Conservation (phyloP, 2,113 vertebrate species). For the Ceyx margarethae region DNA sequence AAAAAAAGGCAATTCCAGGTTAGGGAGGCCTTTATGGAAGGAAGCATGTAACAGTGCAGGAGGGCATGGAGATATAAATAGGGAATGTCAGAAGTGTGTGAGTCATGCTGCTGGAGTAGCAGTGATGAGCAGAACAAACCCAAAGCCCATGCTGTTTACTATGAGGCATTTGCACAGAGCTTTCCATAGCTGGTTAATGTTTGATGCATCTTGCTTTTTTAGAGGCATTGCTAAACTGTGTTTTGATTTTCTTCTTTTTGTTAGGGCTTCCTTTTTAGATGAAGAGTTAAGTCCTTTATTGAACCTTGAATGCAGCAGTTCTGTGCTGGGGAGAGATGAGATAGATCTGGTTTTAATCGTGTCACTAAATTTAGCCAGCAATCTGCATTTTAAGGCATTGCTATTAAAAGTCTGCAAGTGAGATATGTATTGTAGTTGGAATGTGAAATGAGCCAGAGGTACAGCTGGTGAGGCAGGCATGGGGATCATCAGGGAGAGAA, state of each 20-base stretch:
- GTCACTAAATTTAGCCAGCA: slow-evolving; percentile 76
- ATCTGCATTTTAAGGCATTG: slow-evolving; percentile 77
- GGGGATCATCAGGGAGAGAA: slow-evolving; percentile 41
- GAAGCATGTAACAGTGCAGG: slow-evolving; percentile 16
- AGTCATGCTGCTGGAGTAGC: slow-evolving; percentile 63
- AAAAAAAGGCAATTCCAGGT: slow-evolving; percentile 7
- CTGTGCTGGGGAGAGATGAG: slow-evolving; percentile 64
- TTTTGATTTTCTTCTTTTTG: not conserved
- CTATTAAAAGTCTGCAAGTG: slow-evolving; percentile 76
- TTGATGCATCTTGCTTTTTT: slow-evolving; percentile 40
- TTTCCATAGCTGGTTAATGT: slow-evolving; percentile 45
- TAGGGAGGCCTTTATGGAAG: not conserved
- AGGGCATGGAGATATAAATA: slow-evolving; percentile 55
- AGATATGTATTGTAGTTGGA: slow-evolving; percentile 68
- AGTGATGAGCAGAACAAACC: slow-evolving; percentile 7
- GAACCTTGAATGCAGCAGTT: slow-evolving; percentile 65
- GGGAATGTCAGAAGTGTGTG: slow-evolving; percentile 51
- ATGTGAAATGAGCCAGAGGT: slow-evolving; percentile 68
- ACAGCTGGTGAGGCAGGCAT: slow-evolving; percentile 65
- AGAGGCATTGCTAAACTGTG: not conserved
- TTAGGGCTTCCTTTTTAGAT: slow-evolving; percentile 38
- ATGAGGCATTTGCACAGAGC: slow-evolving; percentile 35
- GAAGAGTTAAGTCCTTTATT: slow-evolving; percentile 54
- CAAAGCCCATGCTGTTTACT: slow-evolving; percentile 25
- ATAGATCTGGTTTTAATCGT: slow-evolving; percentile 76